phyloP scores from a whole-genome alignment of 1,140 invertebrate genomes.

The Hydropsyche tenuis region DNA sequence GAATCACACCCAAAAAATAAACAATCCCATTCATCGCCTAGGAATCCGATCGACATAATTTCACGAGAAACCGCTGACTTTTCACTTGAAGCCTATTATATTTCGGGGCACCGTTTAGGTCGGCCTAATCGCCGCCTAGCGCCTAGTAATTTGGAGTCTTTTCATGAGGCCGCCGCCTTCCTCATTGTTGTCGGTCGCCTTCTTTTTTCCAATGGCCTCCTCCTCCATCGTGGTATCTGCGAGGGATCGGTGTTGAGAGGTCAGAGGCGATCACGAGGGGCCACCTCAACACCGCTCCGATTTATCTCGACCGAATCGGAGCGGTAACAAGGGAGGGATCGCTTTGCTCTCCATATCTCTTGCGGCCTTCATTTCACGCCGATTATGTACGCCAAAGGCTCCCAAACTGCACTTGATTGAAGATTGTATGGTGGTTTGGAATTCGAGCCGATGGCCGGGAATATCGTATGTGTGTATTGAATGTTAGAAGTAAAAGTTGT shows the following conservation, averaged over 20 bases:
- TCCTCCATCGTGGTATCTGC: conserved; percentile 33
- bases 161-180: conserved; percentile 44
- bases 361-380: conserved; percentile 34
- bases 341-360: conserved; percentile 35
- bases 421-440: too few relatives aligned
- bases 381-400: conserved; percentile 8
- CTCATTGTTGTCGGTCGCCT: conserved; percentile 37
- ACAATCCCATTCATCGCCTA: not conserved
- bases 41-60: not conserved
- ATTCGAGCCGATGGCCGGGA: too few relatives aligned
- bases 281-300: conserved; percentile 18
- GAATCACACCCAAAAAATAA: not conserved
- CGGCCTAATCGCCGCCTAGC: conserved; percentile 37
- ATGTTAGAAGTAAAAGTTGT: too few relatives aligned
- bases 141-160: conserved; percentile 45
- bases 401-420: conserved; percentile 4
- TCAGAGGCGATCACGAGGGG: conserved; percentile 46
- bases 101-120: conserved; percentile 12
- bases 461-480: too few relatives aligned
- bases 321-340: conserved; percentile 39
- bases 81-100: not conserved
- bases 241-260: conserved; percentile 48
- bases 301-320: conserved; percentile 35
- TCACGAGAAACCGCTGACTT: not conserved
- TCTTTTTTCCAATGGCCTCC: conserved; percentile 42